Percentiles rank a stretch among this genome's conserved stretches.
Evolutionary conservation across 2,888 invertebrate genomes (phyloP).

Genomic region (Nebria brevicollis): DNA sequence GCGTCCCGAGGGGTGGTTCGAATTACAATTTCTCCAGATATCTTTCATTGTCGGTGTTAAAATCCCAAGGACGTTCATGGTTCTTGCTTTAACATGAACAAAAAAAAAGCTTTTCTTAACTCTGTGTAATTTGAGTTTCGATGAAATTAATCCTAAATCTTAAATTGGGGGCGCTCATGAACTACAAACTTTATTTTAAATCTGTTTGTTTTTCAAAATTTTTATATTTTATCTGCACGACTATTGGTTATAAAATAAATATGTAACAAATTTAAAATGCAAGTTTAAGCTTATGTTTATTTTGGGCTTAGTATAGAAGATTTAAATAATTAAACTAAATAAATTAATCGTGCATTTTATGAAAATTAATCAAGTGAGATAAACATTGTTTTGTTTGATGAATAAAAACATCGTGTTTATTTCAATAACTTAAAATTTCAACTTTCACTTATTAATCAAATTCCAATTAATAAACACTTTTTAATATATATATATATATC

Average conservation of each 20-base stretch:
- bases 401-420: background rate
- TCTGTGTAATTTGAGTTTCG: background rate
- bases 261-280: background rate
- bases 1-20: background rate
- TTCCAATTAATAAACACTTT: background rate
- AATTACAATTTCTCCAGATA: background rate
- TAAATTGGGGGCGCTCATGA: background rate
- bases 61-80: background rate
- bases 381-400: background rate
- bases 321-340: background rate
- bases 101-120: background rate
- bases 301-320: background rate
- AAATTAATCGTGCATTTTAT: background rate
- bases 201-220: background rate
- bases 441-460: conserved; percentile 31
- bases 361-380: too few species aligned
- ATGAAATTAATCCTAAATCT: background rate
- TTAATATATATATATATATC: background rate
- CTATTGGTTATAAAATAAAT: background rate
- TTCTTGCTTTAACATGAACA: background rate
- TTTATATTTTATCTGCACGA: background rate
- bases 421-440: conserved; percentile 23
- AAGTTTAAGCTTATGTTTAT: background rate
- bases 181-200: background rate
- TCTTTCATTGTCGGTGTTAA: background rate